Evolutionary conservation across 2,888 invertebrate genomes (phyloP), one percentile per base, ranked within the genome.

Genomic region (Hirtodrosophila histrioides): DNA sequence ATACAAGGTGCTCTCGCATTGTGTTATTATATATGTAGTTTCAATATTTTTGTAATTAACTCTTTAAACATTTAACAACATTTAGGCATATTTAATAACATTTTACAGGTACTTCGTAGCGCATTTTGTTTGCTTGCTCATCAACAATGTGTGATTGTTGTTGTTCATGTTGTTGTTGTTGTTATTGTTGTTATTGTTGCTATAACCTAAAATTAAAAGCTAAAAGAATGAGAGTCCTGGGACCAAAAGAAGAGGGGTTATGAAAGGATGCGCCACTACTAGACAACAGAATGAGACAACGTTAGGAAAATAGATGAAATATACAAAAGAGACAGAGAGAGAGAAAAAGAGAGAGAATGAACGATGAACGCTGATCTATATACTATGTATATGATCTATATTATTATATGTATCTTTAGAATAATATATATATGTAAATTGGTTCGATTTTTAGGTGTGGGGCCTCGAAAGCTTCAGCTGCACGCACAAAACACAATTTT

Each of bases 101-200:
- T 78, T 81, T 48, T 68, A 78, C 89, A 89, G 89, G 89, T 89
- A 89, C 89, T 76, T 86, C 65, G 89, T 88, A 89, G 89, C 89
- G 89, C 89, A 80, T 76, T 68, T 64, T 77, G 63, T 72, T 75
- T 58, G 39, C 11, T 65, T 63, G 67, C 35, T 51, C 46, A 44
- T 53, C 63, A 78, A 69, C 61, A 67, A 75, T 66, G 51, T 62
- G 41, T 58, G 55, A 12, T 62, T 67, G 46, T 62, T 48, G 37
- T 39, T 48, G 31, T 65, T 17, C 17, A 1, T 17, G 1, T 1
- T 67, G 24, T 57, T 57, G 33, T 12, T 48, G 46, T 64, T 9
- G 37, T 31, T 31, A 41, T 27, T 27, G 3, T 27, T 3, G 57
- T 55, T 48, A 40, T 49, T 57, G 57, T 55, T 48, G 36, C 45